Evolutionary conservation across 1,140 invertebrate species (phyloP).

Genomic region (Drosophila micromelanica): DNA sequence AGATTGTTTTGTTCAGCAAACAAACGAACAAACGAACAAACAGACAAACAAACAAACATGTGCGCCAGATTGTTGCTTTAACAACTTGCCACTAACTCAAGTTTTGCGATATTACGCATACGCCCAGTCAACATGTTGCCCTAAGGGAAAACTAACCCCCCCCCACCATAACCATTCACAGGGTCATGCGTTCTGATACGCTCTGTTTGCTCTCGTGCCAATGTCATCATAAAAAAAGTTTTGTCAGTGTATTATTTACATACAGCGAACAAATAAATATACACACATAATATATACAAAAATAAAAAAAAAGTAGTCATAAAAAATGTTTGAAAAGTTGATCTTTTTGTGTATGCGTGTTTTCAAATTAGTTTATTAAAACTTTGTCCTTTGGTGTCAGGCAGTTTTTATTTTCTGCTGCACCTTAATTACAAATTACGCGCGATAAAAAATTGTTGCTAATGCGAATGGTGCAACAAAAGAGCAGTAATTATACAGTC

Average conservation of each 20-base stretch:
- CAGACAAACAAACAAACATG: too few relatives aligned
- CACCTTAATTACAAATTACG: conserved; percentile 68
- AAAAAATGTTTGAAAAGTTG: conserved; percentile 3
- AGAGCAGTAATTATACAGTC: conserved; percentile 30
- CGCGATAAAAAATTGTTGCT: conserved; percentile 32
- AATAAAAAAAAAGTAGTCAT: background rate
- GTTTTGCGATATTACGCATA: background rate
- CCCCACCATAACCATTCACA: too few relatives aligned
- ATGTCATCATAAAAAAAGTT: conserved; percentile 11
- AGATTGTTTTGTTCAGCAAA: background rate
- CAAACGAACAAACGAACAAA: too few relatives aligned
- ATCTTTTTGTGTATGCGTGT: background rate
- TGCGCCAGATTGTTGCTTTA: background rate
- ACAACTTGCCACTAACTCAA: background rate
- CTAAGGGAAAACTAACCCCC: too few relatives aligned
- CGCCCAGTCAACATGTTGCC: background rate
- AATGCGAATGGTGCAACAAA: conserved; percentile 30
- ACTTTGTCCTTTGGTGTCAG: conserved; percentile 40
- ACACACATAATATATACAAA: background rate
- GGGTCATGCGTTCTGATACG: background rate
- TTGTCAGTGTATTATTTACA: conserved; percentile 56
- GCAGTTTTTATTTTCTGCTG: background rate
- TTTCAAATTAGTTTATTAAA: conserved; percentile 52
- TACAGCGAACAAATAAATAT: conserved; percentile 35
- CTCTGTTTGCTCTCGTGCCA: conserved; percentile 8